A percentile compares a stretch with the other conserved stretches of the same genome.
Evolutionary conservation across 2,888 invertebrate genomes (phyloP).

Genomic region (Drosophila percnosoma): DNA sequence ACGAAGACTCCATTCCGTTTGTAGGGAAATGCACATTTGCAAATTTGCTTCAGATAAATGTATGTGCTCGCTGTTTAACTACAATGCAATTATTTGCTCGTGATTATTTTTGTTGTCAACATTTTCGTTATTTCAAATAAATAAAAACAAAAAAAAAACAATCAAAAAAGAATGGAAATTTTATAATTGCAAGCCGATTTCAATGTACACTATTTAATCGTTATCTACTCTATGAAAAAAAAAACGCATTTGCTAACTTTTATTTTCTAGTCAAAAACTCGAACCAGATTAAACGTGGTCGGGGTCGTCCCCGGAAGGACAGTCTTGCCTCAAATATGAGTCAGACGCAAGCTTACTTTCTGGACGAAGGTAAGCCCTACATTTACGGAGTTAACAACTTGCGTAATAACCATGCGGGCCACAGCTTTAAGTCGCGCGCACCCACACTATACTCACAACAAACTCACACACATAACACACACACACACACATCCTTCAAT

Average conservation of each 20-base stretch:
- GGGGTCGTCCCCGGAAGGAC: constrained; percentile 87
- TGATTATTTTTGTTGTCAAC: constrained; percentile 35
- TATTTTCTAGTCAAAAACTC: constrained; percentile 83
- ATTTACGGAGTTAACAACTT: constrained; percentile 37
- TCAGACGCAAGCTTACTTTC: constrained; percentile 88
- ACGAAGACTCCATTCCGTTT: neutral
- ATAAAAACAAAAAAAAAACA: neutral
- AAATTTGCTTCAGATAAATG: constrained; percentile 35
- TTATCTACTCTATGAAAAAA: constrained; percentile 35
- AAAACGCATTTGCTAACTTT: constrained; percentile 52
- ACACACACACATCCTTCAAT: constrained; percentile 11
- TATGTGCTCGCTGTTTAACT: constrained; percentile 40
- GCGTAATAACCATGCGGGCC: constrained; percentile 46
- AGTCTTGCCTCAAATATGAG: constrained; percentile 86
- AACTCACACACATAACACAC: constrained; percentile 19
- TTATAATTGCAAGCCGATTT: constrained; percentile 52
- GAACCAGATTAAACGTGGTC: constrained; percentile 87
- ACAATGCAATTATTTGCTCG: constrained; percentile 35
- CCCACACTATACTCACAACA: constrained; percentile 19
- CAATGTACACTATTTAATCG: constrained; percentile 37
- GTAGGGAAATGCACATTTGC: constrained; percentile 21
- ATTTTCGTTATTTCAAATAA: constrained; percentile 23
- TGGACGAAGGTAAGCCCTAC: constrained; percentile 89
- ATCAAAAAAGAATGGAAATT: constrained; percentile 15
- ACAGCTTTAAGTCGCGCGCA: constrained; percentile 37